Percentiles rank a stretch among this genome's conserved stretches.
These are phyloP conservation scores for Drosophila flavopinicola DNA, from an alignment of 2,888 invertebrate genomes.

Conservation along the genomic window DNA sequence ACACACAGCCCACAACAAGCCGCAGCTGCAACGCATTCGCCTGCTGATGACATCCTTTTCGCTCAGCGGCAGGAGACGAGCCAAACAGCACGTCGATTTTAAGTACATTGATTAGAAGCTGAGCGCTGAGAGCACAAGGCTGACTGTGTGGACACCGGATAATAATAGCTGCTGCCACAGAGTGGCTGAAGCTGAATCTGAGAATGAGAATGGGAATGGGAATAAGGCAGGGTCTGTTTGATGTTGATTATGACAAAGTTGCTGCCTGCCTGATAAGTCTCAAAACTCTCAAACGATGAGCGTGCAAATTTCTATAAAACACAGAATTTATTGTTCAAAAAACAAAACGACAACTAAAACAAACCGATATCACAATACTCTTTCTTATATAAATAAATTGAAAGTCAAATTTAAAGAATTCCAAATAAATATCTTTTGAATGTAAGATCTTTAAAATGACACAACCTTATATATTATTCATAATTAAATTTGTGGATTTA, in stretches of 20 bases:
- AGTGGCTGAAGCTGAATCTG: conserved; percentile 12
- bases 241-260: conserved; percentile 79
- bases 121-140: conserved; percentile 5
- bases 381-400: not conserved
- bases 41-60: conserved; percentile 81
- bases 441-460: too few relatives aligned
- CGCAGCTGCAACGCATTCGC: conserved; percentile 56
- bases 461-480: too few relatives aligned
- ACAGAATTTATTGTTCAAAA: conserved; percentile 13
- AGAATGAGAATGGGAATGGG: not conserved
- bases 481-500: too few relatives aligned
- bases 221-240: conserved; percentile 59
- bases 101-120: conserved; percentile 72
- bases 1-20: conserved; percentile 42
- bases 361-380: conserved; percentile 8
- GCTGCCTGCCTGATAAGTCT: conserved; percentile 73
- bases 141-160: conserved; percentile 51
- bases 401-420: not conserved
- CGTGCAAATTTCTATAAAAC: conserved; percentile 70
- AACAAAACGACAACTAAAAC: not conserved
- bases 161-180: conserved; percentile 72
- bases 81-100: conserved; percentile 71
- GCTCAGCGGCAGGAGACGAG: conserved; percentile 39
- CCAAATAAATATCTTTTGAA: not conserved
- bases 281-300: conserved; percentile 70